Percentiles rank a stretch among this genome's conserved stretches.
These are phyloP conservation scores for Scolopax bukidnonensis DNA, from an alignment of 2,797 vertebrate genomes.

Conservation along the genomic window DNA sequence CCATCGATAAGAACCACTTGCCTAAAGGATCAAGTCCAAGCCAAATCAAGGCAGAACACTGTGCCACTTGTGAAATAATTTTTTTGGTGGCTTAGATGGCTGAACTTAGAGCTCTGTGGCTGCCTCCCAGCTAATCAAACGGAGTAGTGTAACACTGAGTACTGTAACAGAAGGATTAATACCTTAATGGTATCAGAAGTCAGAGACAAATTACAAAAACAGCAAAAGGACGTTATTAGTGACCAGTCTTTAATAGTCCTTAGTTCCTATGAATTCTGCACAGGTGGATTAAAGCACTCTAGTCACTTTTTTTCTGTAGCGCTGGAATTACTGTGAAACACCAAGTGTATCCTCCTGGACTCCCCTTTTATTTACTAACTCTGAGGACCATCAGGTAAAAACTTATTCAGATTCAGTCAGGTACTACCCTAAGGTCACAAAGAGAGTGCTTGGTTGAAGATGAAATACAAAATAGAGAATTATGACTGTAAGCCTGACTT, in stretches of 20 bases:
- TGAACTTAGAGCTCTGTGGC: background rate
- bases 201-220: background rate
- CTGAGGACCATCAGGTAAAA: background rate
- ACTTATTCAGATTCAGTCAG: background rate
- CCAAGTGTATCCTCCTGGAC: background rate
- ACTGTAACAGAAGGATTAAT: background rate
- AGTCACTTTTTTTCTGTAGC: background rate
- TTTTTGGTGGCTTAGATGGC: background rate
- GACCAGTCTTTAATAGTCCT: background rate
- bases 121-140: background rate
- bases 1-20: background rate
- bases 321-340: background rate
- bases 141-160: no score
- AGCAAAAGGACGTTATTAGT: background rate
- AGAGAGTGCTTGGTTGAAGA: background rate
- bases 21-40: background rate
- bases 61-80: background rate
- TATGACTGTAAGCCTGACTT: background rate
- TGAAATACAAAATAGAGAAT: background rate
- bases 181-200: background rate
- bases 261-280: background rate
- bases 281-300: background rate
- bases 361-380: background rate
- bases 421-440: background rate
- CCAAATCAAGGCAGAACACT: background rate